These are phyloP conservation scores for Nemoura dubitans DNA, from an alignment of 2,888 invertebrate genomes.

Conservation along the genomic window DNA sequence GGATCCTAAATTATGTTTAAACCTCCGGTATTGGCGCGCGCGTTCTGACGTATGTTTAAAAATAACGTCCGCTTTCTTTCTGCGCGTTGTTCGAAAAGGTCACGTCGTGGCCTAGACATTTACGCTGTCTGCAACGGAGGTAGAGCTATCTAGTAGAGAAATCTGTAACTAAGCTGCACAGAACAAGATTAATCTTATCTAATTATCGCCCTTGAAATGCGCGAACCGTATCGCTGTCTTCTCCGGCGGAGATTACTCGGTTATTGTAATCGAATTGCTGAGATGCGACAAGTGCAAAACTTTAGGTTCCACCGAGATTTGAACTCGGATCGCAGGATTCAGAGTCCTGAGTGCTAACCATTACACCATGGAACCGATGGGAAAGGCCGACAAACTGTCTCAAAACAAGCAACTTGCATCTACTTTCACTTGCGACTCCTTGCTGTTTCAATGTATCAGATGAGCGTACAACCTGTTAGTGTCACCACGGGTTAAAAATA, in stretches of 20 bases:
- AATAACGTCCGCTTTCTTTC: not conserved
- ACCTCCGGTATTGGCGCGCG: too few species aligned
- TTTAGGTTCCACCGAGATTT: constrained; percentile 49
- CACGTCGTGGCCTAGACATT: too few species aligned
- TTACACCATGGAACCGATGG: constrained; percentile 48
- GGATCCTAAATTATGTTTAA: too few species aligned
- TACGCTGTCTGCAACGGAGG: not conserved
- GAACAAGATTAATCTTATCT: not conserved
- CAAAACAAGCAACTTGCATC: not conserved
- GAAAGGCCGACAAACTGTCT: not conserved
- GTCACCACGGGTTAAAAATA: too few species aligned
- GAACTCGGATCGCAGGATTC: constrained; percentile 50
- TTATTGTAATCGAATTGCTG: not conserved
- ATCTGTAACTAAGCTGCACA: not conserved
- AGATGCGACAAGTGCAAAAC: constrained; percentile 17
- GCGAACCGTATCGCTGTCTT: not conserved
- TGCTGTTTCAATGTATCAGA: too few species aligned
- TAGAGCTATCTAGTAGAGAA: constrained; percentile 2
- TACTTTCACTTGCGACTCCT: too few species aligned
- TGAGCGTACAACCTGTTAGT: too few species aligned
- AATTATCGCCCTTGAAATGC: not conserved
- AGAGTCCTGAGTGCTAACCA: constrained; percentile 50
- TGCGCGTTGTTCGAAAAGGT: not conserved
- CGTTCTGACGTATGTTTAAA: not conserved
- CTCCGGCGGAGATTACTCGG: not conserved